Percentiles rank a stretch among this genome's conserved stretches.
Conservation (phyloP, 2,888 invertebrate species). For the Candidula unifasciata region DNA sequence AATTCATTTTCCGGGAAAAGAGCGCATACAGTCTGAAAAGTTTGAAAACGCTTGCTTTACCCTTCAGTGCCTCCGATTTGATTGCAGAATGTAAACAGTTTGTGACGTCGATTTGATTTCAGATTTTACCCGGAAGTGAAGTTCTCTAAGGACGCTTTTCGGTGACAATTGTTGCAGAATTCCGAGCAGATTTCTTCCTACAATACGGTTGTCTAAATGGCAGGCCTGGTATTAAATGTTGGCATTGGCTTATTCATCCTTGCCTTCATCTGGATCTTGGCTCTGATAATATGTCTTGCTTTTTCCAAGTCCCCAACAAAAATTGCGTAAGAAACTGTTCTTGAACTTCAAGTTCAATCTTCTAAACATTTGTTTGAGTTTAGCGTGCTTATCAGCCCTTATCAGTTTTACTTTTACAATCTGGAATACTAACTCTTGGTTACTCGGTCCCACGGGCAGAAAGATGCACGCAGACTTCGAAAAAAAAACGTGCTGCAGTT, state of each 20-base stretch:
- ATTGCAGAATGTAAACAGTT: neutral
- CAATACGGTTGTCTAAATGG: conserved; percentile 54
- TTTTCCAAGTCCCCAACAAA: conserved; percentile 69
- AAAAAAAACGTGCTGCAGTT: too few species aligned
- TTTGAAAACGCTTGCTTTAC: neutral
- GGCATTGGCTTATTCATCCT: conserved; percentile 72
- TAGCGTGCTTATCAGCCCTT: neutral
- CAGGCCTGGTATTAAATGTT: conserved; percentile 64
- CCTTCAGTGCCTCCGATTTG: neutral
- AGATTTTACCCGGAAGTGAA: conserved; percentile 2
- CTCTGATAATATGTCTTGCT: conserved; percentile 65
- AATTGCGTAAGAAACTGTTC: conserved; percentile 62
- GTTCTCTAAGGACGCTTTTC: conserved; percentile 42
- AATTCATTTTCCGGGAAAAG: too few species aligned
- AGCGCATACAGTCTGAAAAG: too few species aligned
- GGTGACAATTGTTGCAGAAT: neutral
- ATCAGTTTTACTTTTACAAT: neutral
- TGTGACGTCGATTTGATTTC: neutral
- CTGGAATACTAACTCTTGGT: neutral
- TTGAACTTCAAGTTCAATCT: neutral
- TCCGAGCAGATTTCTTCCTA: neutral
- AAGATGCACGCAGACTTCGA: too few species aligned
- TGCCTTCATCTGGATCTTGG: conserved; percentile 68
- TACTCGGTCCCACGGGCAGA: neutral
- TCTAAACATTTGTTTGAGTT: neutral